Evolutionary conservation across 1,140 invertebrate species (phyloP), one percentile per base, ranked within the genome.

Genomic region (Caenorhabditis inopinata): DNA sequence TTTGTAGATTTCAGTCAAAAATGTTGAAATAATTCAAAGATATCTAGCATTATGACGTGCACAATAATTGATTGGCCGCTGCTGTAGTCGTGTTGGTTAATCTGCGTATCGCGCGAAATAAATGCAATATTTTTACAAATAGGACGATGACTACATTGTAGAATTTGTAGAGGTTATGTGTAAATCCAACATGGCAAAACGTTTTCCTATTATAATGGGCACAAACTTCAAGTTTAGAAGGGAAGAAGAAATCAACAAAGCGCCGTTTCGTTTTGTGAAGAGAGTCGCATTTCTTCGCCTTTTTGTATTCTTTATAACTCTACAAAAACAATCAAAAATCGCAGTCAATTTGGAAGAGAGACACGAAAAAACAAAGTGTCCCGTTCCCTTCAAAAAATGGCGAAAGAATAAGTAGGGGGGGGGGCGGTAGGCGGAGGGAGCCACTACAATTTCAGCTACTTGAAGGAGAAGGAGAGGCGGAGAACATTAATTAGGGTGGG

Each of bases 381-480:
- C n/a, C n/a, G n/a, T 51, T n/a, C 29, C 18, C 51, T 14, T 6
- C 25, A 58, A 58, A 58, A 58, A 58, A 58, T 27, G 32, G 32
- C 32, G 51, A 58, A 16, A 68, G 58, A 21, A 38, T 42, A 18
- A 68, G 9, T 21, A 21, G n/a, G 23, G 32, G 32, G 6, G n/a
- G 27, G 32, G n/a, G 0, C 0, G 12, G 27, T 0, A n/a, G n/a
- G n/a, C n/a, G 27, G 32, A 18, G 5, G 58, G 32, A 42, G 32
- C n/a, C n/a, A 68, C n/a, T 21, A 21, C n/a, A 68, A 68, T 68
- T 38, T 42, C 58, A 68, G 58, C 58, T 68, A 68, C 58, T 68
- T 68, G 58, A 68, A 14, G 6, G 38, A 14, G 14, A 42, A 42
- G 14, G 38, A 42, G 32, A 68, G 27, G 11, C 58, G 32, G 58